Evolutionary conservation across 2,797 vertebrate species (phyloP), one percentile per base, ranked within the genome.

Genomic region (Sebastes nivosus): DNA sequence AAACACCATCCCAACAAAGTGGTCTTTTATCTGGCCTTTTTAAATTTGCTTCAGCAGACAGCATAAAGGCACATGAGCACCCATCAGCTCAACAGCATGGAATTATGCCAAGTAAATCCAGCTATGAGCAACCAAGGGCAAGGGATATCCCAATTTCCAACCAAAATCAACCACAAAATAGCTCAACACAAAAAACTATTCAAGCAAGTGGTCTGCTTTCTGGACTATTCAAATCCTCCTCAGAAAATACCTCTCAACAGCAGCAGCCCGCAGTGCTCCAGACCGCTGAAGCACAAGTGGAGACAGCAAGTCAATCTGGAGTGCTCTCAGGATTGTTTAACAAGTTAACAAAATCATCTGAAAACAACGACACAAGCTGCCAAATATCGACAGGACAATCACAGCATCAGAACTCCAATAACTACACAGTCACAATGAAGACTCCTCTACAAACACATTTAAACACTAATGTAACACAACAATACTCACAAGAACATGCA

Each of bases 11-110:
- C n/a, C 85, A 94, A 11, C 86, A 95, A 91, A 85, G 89, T 73
- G 87, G 91, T 42, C 50, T 94, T 83, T 86, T 95, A 9, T 93
- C 95, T 85, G 94, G 93, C 22, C 86, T 95, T 80, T 95, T 95
- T 72, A 98, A 94, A 89, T 96, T 96, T 92, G 88, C 95, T 85
- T 97, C 97, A 79, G 92, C 93, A 77, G 96, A 97, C 88, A 94
- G 93, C 67, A 73, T 93, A 60, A 89, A 87, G 58, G 60, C 64
- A 24, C 84, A 91, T 67, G 81, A 88, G 16, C 77, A 90, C 13
- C 29, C 75, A 83, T 32, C 77, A 77, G 24, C 59, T 77, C 90
- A 88, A 36, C 88, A 86, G 25, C 84, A 88, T 14, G 68, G 58
- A 65, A 65, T 90, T 61, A 38, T 82, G 20, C 60, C 30, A 79